Evolutionary conservation across 2,113 vertebrate species (phyloP), one percentile per base, ranked within the genome.

Genomic region (Typhlomys cinereus): DNA sequence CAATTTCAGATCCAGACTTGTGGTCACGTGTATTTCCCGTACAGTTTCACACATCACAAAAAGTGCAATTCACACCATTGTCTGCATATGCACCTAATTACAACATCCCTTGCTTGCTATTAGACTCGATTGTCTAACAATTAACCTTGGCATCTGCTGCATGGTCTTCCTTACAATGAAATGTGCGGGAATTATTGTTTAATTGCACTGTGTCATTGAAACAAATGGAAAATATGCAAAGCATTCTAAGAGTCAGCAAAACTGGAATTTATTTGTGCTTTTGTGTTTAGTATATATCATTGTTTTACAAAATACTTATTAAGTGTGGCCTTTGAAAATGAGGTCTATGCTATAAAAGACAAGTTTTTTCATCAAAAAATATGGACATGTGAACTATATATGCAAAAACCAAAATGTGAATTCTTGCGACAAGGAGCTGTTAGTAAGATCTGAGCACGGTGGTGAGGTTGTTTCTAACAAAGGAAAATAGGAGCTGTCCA

Each of bases 151-250:
- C 89, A 27, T 92, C 66, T 90, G 79, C 50, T 62, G 44, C 34
- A 79, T n/a, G 54, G 62, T 84, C 70, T 92, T 93, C 83, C 67
- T 96, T 87, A 85, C 46, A 95, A 90, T 41, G n/a, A 81, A 95
- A 57, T 11, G 73, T 84, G 76, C 69, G 93, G 78, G 73, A 62
- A 84, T 66, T 78, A 64, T 52, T 96, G 88, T 94, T 97, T 95
- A 95, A 94, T 94, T 90, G 84, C 71, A 54, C 76, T 36, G 52
- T 96, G 36, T 91, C 31, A 94, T 94, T 90, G 29, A 93, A 94
- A 95, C 91, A 41, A 95, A 91, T 57, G 46, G 85, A 88, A 97
- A 96, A 95, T 95, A 59, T 96, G 31, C 25, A 85, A 89, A 88
- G 83, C 90, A 90, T 64, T 92, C 83, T 74, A 34, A 95, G 69